Evolutionary conservation across 1,140 invertebrate species (phyloP).

Genomic region (Drosophila jambulina): DNA sequence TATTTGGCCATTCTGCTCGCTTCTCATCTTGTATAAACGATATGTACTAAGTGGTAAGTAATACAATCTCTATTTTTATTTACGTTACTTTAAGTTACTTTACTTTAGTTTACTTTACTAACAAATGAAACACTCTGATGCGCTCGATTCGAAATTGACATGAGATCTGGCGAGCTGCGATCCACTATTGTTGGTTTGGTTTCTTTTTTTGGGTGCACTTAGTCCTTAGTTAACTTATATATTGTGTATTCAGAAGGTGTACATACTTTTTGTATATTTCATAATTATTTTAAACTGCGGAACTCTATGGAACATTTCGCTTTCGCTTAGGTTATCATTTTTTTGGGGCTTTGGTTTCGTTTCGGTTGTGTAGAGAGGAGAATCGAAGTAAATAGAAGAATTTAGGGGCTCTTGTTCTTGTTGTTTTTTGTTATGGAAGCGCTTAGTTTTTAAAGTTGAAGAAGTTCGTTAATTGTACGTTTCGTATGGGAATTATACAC

Average conservation of each 20-base stretch:
- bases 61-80: conserved; percentile 35
- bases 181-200: conserved; percentile 13
- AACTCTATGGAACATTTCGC: conserved; percentile 49
- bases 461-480: conserved; percentile 71
- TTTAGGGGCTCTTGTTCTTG: conserved; percentile 9
- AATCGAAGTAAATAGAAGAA: conserved; percentile 31
- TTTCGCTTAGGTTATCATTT: conserved; percentile 27
- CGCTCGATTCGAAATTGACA: conserved; percentile 62
- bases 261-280: conserved; percentile 16
- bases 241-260: conserved; percentile 47
- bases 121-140: conserved; percentile 52
- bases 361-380: neutral
- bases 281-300: conserved; percentile 35
- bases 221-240: conserved; percentile 50
- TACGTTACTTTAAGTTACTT: conserved; percentile 21
- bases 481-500: conserved; percentile 47
- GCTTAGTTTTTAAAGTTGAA: conserved; percentile 62
- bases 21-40: conserved; percentile 65
- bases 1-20: conserved; percentile 28
- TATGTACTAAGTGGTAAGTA: conserved; percentile 72
- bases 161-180: conserved; percentile 61
- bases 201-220: conserved; percentile 44
- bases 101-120: conserved; percentile 24
- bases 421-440: conserved; percentile 59
- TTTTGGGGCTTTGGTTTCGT: conserved; percentile 1